Conservation (phyloP, 2,113 vertebrate genomes). For the Siphamia tubifer region DNA sequence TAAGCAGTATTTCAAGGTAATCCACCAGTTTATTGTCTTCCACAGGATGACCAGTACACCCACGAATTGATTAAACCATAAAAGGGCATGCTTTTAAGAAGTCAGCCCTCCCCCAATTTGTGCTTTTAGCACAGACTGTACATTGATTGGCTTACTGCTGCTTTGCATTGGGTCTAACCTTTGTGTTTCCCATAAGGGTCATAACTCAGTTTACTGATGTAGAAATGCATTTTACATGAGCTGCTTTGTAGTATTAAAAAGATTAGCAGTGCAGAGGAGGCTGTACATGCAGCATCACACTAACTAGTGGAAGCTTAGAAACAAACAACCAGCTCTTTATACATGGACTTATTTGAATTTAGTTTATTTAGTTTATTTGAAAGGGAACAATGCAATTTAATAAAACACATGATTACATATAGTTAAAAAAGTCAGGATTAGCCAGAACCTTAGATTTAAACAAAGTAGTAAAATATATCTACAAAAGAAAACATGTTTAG, state of each 20-base stretch:
- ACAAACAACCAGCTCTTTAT: background rate
- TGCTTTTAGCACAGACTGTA: conserved; percentile 69
- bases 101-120: conserved; percentile 45
- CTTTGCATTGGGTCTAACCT: conserved; percentile 56
- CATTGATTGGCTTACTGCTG: conserved; percentile 70
- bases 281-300: background rate
- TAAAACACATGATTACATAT: too few species aligned
- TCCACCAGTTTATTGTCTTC: conserved; percentile 71
- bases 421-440: too few species aligned
- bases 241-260: conserved; percentile 49
- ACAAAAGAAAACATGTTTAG: too few species aligned
- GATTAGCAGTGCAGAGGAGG: conserved; percentile 13
- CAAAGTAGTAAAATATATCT: too few species aligned
- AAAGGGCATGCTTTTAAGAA: conserved; percentile 68
- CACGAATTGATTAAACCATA: conserved; percentile 77
- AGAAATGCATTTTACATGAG: conserved; percentile 76
- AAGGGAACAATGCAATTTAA: too few species aligned
- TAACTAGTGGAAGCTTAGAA: background rate
- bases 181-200: conserved; percentile 63
- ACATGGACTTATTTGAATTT: too few species aligned
- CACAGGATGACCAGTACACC: conserved; percentile 72
- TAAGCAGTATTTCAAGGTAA: conserved; percentile 70
- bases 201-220: conserved; percentile 71
- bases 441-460: too few species aligned
- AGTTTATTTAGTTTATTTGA: too few species aligned